Evolutionary conservation across 2,113 vertebrate genomes (phyloP).

Genomic region (Nycticebus coucang): DNA sequence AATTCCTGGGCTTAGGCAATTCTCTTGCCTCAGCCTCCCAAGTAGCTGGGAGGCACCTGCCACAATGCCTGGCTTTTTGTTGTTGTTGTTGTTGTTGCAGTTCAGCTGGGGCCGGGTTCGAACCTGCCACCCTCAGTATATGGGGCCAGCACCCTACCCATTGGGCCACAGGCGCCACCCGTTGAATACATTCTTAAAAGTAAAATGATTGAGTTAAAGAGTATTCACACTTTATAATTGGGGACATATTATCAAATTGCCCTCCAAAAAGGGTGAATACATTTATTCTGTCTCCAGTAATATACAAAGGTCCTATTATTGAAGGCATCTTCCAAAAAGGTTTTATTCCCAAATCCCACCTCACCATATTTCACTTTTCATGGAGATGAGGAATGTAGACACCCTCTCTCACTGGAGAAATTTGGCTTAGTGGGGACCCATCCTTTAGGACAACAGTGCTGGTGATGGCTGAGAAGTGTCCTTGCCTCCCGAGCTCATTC

Average conservation of each 20-base stretch:
- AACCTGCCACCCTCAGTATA: no score
- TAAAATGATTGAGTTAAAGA: neutral
- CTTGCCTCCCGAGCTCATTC: neutral
- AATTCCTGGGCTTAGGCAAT: no score
- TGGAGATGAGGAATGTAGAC: neutral
- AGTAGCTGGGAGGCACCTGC: no score
- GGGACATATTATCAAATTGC: neutral
- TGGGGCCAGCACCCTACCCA: no score
- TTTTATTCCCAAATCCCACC: neutral
- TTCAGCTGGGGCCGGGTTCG: no score
- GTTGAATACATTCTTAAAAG: neutral
- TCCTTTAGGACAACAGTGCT: neutral
- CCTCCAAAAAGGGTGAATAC: neutral
- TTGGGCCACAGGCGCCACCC: no score
- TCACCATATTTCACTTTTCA: neutral
- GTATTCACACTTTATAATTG: neutral
- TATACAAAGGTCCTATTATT: neutral
- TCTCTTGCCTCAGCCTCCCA: no score
- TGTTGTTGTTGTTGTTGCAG: no score
- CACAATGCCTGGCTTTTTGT: no score
- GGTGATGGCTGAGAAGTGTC: neutral
- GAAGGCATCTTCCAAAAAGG: neutral
- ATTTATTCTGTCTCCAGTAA: neutral
- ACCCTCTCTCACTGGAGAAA: neutral
- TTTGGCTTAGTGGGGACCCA: no score